phyloP scores from a whole-genome alignment of 2,113 vertebrate genomes.

The Archilochus colubris region DNA sequence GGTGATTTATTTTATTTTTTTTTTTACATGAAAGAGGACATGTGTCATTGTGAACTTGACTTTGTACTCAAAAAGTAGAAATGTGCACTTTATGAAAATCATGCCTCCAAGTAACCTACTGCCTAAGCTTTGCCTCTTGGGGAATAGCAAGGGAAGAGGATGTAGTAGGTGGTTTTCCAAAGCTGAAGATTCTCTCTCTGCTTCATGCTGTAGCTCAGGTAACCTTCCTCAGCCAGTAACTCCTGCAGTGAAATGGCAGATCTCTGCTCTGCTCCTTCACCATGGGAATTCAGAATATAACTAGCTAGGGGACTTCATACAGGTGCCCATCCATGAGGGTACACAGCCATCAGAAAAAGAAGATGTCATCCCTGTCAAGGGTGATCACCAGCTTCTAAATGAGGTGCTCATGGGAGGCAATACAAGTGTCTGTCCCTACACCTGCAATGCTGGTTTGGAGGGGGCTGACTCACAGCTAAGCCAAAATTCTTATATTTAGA shows the following conservation, averaged over 20 bases:
- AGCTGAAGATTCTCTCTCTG: background rate
- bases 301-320: background rate
- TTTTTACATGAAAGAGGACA: background rate
- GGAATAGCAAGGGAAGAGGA: background rate
- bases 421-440: background rate
- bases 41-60: background rate
- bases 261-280: background rate
- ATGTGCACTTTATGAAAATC: background rate
- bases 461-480: background rate
- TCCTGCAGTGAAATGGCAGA: accelerated
- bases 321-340: background rate
- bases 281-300: background rate
- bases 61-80: background rate
- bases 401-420: background rate
- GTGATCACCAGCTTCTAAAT: background rate
- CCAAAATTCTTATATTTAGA: background rate
- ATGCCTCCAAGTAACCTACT: background rate
- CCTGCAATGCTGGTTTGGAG: background rate
- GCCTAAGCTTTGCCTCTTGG: background rate
- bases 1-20: background rate
- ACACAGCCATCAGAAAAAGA: background rate
- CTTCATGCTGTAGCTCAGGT: background rate
- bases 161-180: background rate
- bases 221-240: accelerated
- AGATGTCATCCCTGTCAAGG: background rate